Base-by-base conservation (phyloP, 2,888 invertebrate genomes). In the Reticulitermes lucifugus region DNA sequence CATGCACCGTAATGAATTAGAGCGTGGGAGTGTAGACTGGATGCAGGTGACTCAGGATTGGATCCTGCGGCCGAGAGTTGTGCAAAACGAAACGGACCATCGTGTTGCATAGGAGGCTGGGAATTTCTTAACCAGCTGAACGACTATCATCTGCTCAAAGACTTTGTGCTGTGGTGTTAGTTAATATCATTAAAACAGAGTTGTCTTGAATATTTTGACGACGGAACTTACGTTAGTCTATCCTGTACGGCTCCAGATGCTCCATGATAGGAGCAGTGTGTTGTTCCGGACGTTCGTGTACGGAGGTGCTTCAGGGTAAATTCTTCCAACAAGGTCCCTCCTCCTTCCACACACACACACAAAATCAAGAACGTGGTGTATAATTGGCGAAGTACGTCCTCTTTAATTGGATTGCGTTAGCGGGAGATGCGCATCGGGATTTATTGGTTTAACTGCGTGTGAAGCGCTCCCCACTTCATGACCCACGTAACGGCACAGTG, bases 341-440 rank as follows among this genome's bases (percentile, higher is more conserved):
- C 35, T 4, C 35, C 35, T 35, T 35, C 35, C 2, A 35, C 35
- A 35, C 35, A 35, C 35, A 35, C 35, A 35, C 35, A 35, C 35
- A 35, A 2, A 71, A 71, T 71, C 35, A 35, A 18, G 25, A 6
- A 0, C 29, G 29, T 7, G 25, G 35, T 21, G 71, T 25, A 25
- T 35, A 71, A 71, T 71, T 71, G 35, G 71, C 7, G 71, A 71
- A 71, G 71, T 71, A 71, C 29, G n/a, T 25, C 35, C 71, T 29
- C 71, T 71, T 25, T 71, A 71, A 71, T 71, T 71, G 71, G 71
- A 35, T 71, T 71, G 25, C 71, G 9, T 71, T 71, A 71, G 35
- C 71, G 7, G 10, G 71, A 29, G 60, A 9, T 9, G 71, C 10
- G 71, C 71, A 18, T 4, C 25, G 4, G 71, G 71, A 71, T 71